Base-by-base conservation (phyloP, 2,113 vertebrate genomes). In the Haplochromis burtoni region DNA sequence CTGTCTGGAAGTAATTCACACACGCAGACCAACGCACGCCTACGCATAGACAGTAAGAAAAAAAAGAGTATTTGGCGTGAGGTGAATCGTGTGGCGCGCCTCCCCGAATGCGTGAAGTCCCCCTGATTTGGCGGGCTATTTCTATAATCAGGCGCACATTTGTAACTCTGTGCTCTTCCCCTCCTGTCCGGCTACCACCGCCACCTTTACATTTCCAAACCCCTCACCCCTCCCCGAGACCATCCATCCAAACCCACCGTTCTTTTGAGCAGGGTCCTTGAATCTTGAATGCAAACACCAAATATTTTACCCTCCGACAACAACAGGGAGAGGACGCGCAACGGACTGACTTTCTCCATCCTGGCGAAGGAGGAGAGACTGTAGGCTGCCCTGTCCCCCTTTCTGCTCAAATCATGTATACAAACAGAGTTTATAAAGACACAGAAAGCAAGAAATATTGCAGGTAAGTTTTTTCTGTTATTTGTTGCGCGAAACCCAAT, bases 241-340 rank as follows among this genome's bases (percentile, higher is more conserved):
- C 76, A 40, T 42, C 19, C 80, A 66, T 38, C 11, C 83, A 82
- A 61, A 21, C 66, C 49, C 89, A 73, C 35, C 5, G 83, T 76
- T 81, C 59, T 10, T 80, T 26, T 54, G 42, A 87, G 83, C 91
- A 40, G 89, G 93, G 94, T 94, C 93, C 95, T 95, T 95, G 51
- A 89, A 89, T 92, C 91, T 33, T 83, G 86, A 96, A 96, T 96
- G 95, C 95, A 93, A 93, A 93, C 91, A 92, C 91, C 87, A 97
- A 96, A 90, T 93, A 94, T 86, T 93, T 95, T 92, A 94, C 78
- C 92, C 94, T 95, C 91, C 94, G 95, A 95, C 95, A 92, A n/a
- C 94, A 94, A 93, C 93, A 95, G 95, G 95, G 95, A 96, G 95
- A 96, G 95, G 96, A 95, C 96, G 97, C 95, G 35, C 85, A 40